phyloP scores from a whole-genome alignment of 37 sponge, comb jelly and placozoan species.

The Cliona cf. orientalis region DNA sequence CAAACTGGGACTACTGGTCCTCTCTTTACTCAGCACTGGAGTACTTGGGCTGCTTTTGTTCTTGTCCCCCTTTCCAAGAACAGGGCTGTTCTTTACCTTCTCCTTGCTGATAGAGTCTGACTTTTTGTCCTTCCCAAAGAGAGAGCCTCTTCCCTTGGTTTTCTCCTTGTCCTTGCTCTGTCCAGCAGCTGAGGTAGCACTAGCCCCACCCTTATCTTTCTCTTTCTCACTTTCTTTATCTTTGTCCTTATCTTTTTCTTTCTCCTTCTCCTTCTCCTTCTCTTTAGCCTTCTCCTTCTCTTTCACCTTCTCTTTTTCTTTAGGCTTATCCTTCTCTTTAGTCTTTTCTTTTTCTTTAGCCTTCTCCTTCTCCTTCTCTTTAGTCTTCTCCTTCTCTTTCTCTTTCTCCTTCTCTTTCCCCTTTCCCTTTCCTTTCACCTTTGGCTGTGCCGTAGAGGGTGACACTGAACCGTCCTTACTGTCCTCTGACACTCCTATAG shows the following conservation, averaged over 20 bases:
- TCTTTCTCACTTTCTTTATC: background rate
- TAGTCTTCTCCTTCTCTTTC: background rate
- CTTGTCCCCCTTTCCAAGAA: too few species aligned
- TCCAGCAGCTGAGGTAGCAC: background rate
- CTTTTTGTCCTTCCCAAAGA: too few species aligned
- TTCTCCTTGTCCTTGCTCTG: too few species aligned
- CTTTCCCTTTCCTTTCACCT: background rate
- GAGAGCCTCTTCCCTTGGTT: too few species aligned
- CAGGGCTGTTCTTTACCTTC: too few species aligned
- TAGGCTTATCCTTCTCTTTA: background rate
- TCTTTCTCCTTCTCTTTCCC: background rate
- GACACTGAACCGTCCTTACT: too few species aligned
- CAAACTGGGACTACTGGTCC: too few species aligned
- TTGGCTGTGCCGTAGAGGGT: background rate
- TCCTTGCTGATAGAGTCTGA: too few species aligned
- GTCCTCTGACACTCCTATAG: too few species aligned
- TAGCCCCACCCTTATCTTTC: background rate
- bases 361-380: conserved; percentile 18
- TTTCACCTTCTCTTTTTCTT: background rate
- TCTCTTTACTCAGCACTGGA: too few species aligned
- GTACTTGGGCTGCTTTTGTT: too few species aligned
- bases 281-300: background rate
- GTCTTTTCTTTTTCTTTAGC: background rate
- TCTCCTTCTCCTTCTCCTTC: conserved; percentile 11
- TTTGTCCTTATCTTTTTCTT: background rate